Conservation (phyloP, 2,797 vertebrate genomes). For the Falco cherrug region DNA sequence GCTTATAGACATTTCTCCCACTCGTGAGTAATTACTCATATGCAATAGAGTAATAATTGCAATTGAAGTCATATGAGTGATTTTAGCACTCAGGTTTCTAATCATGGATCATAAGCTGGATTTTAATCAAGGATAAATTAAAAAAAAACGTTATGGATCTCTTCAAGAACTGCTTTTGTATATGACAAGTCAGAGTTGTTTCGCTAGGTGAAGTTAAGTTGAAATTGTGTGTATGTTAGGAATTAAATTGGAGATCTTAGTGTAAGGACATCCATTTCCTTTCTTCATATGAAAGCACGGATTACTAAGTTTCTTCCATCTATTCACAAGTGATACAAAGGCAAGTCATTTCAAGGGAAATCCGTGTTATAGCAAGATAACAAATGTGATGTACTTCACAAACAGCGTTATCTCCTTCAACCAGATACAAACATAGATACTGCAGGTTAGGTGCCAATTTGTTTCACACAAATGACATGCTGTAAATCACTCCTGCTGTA, state of each 20-base stretch:
- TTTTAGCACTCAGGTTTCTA: neutral
- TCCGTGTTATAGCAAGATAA: neutral
- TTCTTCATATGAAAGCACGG: neutral
- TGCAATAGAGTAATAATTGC: constrained; percentile 6
- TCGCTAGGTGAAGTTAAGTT: neutral
- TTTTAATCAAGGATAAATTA: neutral
- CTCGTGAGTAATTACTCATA: neutral
- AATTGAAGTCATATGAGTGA: neutral
- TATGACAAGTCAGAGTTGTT: neutral
- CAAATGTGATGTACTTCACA: constrained; percentile 31
- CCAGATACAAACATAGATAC: constrained; percentile 36
- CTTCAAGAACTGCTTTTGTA: neutral
- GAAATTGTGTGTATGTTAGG: neutral
- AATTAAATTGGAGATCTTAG: neutral
- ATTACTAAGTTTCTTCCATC: neutral
- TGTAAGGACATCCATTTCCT: neutral
- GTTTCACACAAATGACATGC: constrained; percentile 16
- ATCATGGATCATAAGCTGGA: neutral
- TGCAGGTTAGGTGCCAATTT: constrained; percentile 35
- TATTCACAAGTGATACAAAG: neutral
- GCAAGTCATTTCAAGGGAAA: neutral
- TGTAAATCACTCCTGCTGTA: constrained; percentile 24
- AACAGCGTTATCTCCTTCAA: constrained; percentile 28
- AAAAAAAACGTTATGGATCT: neutral
- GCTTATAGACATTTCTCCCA: neutral